Evolutionary conservation across 2,888 invertebrate genomes (phyloP).

Genomic region (Arctia plantaginis): DNA sequence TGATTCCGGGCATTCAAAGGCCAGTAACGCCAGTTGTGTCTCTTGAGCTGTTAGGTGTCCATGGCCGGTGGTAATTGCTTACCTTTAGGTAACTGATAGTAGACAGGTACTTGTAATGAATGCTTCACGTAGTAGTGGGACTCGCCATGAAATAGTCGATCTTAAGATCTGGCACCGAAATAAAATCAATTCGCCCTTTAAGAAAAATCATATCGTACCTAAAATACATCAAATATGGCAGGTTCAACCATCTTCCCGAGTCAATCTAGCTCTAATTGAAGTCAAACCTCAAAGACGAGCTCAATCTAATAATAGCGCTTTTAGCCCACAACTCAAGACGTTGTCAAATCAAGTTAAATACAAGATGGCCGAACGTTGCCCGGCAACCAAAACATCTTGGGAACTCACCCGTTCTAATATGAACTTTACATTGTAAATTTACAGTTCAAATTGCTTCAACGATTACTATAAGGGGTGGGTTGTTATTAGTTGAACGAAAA

Average conservation of each 20-base stretch:
- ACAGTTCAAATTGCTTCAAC: conserved; percentile 36
- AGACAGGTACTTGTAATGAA: background rate
- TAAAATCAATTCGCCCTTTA: background rate
- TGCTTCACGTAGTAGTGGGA: background rate
- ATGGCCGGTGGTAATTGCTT: too few species aligned
- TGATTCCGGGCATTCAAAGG: too few species aligned
- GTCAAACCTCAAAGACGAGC: conserved; percentile 72
- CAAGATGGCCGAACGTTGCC: conserved; percentile 75
- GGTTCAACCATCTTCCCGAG: conserved; percentile 10
- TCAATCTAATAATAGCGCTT: conserved; percentile 73
- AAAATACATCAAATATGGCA: conserved; percentile 4
- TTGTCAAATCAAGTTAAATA: conserved; percentile 67
- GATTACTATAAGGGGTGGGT: conserved; percentile 38
- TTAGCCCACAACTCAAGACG: conserved; percentile 81
- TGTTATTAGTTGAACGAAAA: conserved; percentile 24
- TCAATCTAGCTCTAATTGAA: conserved; percentile 53
- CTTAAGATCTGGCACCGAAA: background rate
- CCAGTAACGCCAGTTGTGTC: too few species aligned
- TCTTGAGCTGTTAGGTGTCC: too few species aligned
- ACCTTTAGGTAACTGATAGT: too few species aligned
- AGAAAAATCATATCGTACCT: background rate
- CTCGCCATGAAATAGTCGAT: too few species aligned
- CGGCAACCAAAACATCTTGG: conserved; percentile 67
- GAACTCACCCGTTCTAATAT: conserved; percentile 45
- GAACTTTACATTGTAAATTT: conserved; percentile 44